Conservation (phyloP, 2,797 vertebrate genomes). For the Myotis findleyi region DNA sequence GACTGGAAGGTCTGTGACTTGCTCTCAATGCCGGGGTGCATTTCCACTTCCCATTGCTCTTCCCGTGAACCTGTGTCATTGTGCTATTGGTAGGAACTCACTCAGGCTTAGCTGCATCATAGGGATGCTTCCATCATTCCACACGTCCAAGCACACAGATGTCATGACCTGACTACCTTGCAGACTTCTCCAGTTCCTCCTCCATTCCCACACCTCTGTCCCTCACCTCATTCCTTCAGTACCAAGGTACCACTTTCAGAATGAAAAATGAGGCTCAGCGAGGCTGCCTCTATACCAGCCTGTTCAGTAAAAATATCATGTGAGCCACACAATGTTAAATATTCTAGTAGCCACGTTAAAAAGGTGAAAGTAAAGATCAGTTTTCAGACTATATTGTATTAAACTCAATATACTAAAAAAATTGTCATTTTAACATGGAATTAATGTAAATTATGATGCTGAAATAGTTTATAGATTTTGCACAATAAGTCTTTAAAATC, state of each 20-base stretch:
- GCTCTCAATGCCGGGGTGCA: not conserved
- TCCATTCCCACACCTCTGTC: not conserved
- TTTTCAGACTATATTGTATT: not conserved
- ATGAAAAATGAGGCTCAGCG: not conserved
- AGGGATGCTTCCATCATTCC: not conserved
- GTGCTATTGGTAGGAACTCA: not conserved
- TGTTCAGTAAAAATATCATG: not conserved
- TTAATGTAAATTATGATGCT: not conserved
- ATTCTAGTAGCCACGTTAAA: not conserved
- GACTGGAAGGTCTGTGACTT: not conserved
- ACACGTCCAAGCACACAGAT: not conserved
- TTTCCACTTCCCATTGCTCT: not conserved
- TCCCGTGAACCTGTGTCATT: not conserved
- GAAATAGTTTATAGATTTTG: not conserved
- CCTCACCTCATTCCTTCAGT: not conserved
- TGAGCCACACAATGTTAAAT: not conserved
- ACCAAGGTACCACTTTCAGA: not conserved
- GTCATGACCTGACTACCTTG: no score
- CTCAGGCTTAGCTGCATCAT: not conserved
- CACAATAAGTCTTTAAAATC: not conserved
- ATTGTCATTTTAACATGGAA: not conserved
- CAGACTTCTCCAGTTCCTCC: no score
- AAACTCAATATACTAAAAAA: not conserved
- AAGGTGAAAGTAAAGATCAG: not conserved
- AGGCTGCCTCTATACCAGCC: accelerated